Evolutionary conservation across 2,888 invertebrate species (phyloP).

Genomic region (Halocaridina rubra): DNA sequence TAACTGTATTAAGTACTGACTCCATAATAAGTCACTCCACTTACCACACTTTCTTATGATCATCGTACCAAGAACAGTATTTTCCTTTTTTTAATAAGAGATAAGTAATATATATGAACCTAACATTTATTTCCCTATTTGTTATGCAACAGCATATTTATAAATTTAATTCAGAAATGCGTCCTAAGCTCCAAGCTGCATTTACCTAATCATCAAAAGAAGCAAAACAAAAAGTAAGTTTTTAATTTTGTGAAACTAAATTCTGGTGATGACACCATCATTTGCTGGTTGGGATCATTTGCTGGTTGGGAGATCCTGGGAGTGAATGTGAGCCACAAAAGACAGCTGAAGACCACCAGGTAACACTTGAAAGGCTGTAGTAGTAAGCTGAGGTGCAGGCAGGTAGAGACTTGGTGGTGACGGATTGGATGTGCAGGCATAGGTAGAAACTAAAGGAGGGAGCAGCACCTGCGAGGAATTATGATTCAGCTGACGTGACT

Average conservation of each 20-base stretch:
- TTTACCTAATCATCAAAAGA: background rate
- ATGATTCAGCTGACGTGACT: conserved; percentile 53
- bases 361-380: background rate
- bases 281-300: background rate
- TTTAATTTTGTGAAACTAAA: too few relatives aligned
- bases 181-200: background rate
- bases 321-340: background rate
- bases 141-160: background rate
- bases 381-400: conserved; percentile 18
- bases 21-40: too few relatives aligned
- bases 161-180: background rate
- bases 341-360: background rate
- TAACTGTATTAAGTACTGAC: too few relatives aligned
- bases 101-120: too few relatives aligned
- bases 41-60: too few relatives aligned
- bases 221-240: too few relatives aligned
- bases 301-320: background rate
- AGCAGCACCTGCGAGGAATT: conserved; percentile 59
- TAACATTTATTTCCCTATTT: too few relatives aligned
- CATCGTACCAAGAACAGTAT: too few relatives aligned
- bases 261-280: too few relatives aligned
- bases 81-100: too few relatives aligned
- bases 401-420: too few relatives aligned
- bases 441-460: conserved; percentile 51
- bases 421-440: conserved; percentile 9